Base-by-base conservation (phyloP, 2,797 vertebrate genomes). In the Ceryle rudis region DNA sequence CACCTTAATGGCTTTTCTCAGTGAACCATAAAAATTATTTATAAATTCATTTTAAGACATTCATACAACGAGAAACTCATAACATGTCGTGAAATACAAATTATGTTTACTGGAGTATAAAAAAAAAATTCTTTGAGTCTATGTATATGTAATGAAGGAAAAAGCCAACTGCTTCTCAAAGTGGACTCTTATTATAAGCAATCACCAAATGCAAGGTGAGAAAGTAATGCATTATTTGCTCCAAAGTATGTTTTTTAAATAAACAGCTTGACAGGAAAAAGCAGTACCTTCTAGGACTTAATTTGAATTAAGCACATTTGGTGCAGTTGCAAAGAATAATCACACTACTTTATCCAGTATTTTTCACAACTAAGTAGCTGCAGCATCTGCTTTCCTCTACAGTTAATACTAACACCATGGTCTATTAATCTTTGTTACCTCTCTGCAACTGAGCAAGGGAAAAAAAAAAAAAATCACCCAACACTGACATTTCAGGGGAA, bases 11-110 rank as follows among this genome's bases (percentile, higher is more conserved):
- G 96, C 85, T 98, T 97, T 97, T 95, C 79, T 97, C 82, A 90
- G 75, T 95, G 93, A 97, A 97, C 93, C 97, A 97, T 97, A 98
- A 98, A 97, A 96, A 97, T 97, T 98, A 97, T 98, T 98, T 98
- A 97, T 96, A 95, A 94, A 95, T 97, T 98, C 96, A 95, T 97
- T 96, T 97, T 89, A 97, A 97, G 92, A 89, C 88, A 89, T 97
- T 96, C 97, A 93, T 89, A 97, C 96, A 97, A 97, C 31, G 9
- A 81, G 88, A 95, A 97, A 74, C 90, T 95, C 85, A 83, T 95
- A 98, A 95, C 92, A 97, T 42, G 60, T 97, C 81, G 29, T 90
- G 95, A 96, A 97, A 97, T 93, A 96, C 93, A 97, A 97, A 97
- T 97, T 97, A 96, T 94, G 92, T 97, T 97, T 98, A 94, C 95